Evolutionary conservation across 2,113 vertebrate species (phyloP).

Genomic region (Ceuthmochares aereus): DNA sequence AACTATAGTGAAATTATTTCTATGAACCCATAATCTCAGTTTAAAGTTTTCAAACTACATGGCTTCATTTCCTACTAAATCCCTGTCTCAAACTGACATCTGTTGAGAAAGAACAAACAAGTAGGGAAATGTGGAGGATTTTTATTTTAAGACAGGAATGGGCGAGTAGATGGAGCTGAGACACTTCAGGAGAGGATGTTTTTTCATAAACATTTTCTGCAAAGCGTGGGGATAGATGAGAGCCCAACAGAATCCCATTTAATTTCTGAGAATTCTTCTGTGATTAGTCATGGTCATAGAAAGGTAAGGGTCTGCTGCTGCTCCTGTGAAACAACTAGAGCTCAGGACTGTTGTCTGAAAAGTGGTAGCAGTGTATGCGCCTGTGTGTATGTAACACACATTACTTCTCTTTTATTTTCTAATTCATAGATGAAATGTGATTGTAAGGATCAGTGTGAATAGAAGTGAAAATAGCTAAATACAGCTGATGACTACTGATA

Average conservation of each 20-base stretch:
- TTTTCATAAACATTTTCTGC: not conserved
- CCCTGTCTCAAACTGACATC: not conserved
- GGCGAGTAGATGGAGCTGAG: not conserved
- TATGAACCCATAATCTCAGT: not conserved
- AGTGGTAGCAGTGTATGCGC: not conserved
- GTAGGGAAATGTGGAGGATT: not conserved
- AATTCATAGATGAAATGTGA: not conserved
- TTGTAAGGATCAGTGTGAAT: not conserved
- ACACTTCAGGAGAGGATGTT: not conserved
- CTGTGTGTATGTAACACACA: not conserved
- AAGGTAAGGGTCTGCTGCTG: not conserved
- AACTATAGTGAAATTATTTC: not conserved
- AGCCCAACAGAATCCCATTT: not conserved
- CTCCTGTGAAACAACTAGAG: not conserved
- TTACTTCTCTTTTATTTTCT: not conserved
- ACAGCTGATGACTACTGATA: not conserved
- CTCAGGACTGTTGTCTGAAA: not conserved
- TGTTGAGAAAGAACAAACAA: not conserved
- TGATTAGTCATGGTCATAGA: not conserved
- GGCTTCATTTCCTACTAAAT: not conserved
- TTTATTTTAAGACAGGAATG: not conserved
- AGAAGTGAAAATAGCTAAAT: not conserved
- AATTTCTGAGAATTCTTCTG: not conserved
- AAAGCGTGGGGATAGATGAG: fast-evolving
- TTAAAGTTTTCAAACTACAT: not conserved